Evolutionary conservation across 2,888 invertebrate species (phyloP).

Genomic region (Ametastegia equiseti): DNA sequence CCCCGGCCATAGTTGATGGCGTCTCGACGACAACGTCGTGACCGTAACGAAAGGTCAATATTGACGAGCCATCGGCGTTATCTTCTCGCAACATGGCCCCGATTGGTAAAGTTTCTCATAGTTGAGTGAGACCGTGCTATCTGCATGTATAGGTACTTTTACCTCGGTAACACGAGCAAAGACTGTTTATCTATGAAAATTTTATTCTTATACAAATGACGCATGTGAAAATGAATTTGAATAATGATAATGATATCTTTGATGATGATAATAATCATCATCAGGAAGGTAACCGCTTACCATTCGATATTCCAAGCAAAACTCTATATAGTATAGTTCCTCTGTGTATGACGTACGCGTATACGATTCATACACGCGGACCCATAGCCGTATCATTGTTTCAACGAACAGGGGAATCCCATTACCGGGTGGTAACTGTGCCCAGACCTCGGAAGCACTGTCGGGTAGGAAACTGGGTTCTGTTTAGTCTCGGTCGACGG

Average conservation of each 20-base stretch:
- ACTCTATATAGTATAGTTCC: neutral
- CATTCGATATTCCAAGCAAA: neutral
- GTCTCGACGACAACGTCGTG: slow-evolving; percentile 52
- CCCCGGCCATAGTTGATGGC: slow-evolving; percentile 50
- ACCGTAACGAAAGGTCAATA: slow-evolving; percentile 60
- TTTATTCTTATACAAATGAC: too few relatives aligned
- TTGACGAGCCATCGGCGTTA: slow-evolving; percentile 61
- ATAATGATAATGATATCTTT: too few relatives aligned
- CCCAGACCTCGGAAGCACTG: slow-evolving; percentile 56
- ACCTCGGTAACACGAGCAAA: neutral
- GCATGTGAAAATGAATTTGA: neutral
- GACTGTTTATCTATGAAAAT: neutral
- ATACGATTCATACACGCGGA: slow-evolving; percentile 69
- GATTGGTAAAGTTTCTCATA: neutral
- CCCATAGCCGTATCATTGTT: slow-evolving; percentile 68
- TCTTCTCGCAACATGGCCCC: slow-evolving; percentile 57
- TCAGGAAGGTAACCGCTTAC: neutral
- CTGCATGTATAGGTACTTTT: neutral
- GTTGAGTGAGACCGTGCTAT: neutral
- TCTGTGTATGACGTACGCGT: slow-evolving; percentile 56
- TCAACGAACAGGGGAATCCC: slow-evolving; percentile 73
- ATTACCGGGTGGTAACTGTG: slow-evolving; percentile 72
- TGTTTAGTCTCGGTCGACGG: slow-evolving; percentile 71
- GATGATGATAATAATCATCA: neutral
- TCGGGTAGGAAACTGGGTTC: slow-evolving; percentile 52